Evolutionary conservation across 2,888 invertebrate genomes (phyloP).

Genomic region (Arge pagana): DNA sequence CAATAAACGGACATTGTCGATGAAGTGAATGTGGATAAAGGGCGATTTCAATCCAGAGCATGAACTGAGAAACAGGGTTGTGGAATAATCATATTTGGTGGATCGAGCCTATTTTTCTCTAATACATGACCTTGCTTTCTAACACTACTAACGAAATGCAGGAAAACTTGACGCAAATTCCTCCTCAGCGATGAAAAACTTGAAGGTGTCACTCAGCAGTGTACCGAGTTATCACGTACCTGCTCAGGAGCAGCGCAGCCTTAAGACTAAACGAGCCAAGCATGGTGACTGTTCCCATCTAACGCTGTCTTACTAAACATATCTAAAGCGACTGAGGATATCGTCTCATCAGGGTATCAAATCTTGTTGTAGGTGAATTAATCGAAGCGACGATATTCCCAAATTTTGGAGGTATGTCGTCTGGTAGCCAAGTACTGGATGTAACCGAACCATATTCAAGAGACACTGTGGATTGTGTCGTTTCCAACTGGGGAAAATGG

Average conservation of each 20-base stretch:
- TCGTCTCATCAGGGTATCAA: no score
- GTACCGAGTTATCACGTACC: slow-evolving; percentile 54
- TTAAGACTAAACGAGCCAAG: slow-evolving; percentile 49
- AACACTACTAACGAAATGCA: slow-evolving; percentile 25
- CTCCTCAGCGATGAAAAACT: slow-evolving; percentile 45
- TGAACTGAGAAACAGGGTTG: slow-evolving; percentile 27
- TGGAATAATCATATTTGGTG: not conserved
- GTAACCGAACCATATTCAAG: slow-evolving; percentile 29
- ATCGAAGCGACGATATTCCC: not conserved
- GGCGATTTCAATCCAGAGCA: no score
- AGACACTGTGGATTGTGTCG: slow-evolving; percentile 66
- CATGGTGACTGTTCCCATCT: slow-evolving; percentile 47
- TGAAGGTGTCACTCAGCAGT: slow-evolving; percentile 53
- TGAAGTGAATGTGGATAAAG: no score
- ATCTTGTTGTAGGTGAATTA: no score
- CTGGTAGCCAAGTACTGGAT: slow-evolving; percentile 46
- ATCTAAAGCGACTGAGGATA: no score
- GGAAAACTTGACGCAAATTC: slow-evolving; percentile 40
- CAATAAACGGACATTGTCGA: no score
- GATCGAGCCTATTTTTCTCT: not conserved
- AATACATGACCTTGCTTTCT: not conserved
- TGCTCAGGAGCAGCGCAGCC: slow-evolving; percentile 44
- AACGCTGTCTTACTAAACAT: no score
- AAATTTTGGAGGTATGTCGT: slow-evolving; percentile 36
- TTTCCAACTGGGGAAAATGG: slow-evolving; percentile 85